phyloP scores from a whole-genome alignment of 2,797 vertebrate genomes.

The Hemibagrus guttatus region DNA sequence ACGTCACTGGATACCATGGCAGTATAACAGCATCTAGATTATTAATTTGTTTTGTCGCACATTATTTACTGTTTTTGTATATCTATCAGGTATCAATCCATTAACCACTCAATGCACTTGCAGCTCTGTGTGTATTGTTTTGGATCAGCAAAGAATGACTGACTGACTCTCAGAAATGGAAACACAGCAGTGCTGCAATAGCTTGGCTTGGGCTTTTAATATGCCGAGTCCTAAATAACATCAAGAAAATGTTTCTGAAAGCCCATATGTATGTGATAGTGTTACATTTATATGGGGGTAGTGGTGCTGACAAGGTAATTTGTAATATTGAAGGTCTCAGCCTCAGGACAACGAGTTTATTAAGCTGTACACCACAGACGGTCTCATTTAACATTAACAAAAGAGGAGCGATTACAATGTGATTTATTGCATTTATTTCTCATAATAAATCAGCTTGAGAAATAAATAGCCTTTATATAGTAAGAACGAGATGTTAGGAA shows the following conservation, averaged over 20 bases:
- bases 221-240: slow-evolving; percentile 28
- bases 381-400: not conserved
- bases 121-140: not conserved
- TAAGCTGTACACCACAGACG: slow-evolving; percentile 10
- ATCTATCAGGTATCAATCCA: not conserved
- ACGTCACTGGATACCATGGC: not conserved
- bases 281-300: slow-evolving; percentile 13
- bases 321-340: slow-evolving; percentile 10
- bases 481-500: slow-evolving; percentile 61
- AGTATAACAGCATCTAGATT: not conserved
- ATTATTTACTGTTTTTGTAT: not conserved
- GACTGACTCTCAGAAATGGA: slow-evolving; percentile 36
- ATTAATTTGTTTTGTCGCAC: not conserved
- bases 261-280: not conserved
- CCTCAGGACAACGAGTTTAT: slow-evolving; percentile 21
- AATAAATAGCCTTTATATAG: slow-evolving; percentile 49
- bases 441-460: slow-evolving; percentile 39
- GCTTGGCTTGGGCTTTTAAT: slow-evolving; percentile 13
- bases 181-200: not conserved
- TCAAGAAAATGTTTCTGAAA: slow-evolving; percentile 13
- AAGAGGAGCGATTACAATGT: slow-evolving; percentile 4
- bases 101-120: not conserved
- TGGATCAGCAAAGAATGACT: not conserved
- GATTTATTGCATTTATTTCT: slow-evolving; percentile 41
- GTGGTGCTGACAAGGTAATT: slow-evolving; percentile 6